Evolutionary conservation across 2,888 invertebrate species (phyloP).

Genomic region (Amblyjoppa fuscipennis): DNA sequence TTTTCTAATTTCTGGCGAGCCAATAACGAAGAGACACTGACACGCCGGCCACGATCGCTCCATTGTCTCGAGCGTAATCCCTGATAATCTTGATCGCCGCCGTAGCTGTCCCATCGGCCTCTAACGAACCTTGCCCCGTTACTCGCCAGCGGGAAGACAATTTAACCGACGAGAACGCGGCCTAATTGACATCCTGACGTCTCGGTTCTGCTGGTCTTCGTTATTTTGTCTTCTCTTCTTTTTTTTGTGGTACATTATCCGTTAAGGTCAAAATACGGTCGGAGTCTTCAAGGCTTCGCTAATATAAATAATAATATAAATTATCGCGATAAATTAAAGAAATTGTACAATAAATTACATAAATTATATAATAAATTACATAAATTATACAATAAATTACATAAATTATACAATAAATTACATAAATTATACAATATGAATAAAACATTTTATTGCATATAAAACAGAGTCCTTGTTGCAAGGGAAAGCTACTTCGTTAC

Average conservation of each 20-base stretch:
- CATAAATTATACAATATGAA: too few species aligned
- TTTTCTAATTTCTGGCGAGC: neutral
- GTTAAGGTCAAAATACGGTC: slow-evolving; percentile 6
- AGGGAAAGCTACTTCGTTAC: too few species aligned
- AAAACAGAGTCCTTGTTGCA: too few species aligned
- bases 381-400: too few species aligned
- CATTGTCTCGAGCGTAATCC: slow-evolving; percentile 31
- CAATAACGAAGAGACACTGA: slow-evolving; percentile 13
- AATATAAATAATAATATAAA: too few species aligned
- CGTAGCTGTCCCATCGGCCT: neutral
- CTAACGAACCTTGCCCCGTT: slow-evolving; percentile 11
- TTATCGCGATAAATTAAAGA: too few species aligned
- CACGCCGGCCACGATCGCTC: slow-evolving; percentile 26
- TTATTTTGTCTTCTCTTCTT: neutral
- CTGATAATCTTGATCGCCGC: slow-evolving; percentile 28
- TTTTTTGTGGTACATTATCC: neutral
- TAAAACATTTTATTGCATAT: too few species aligned
- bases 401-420: too few species aligned
- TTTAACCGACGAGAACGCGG: slow-evolving; percentile 31
- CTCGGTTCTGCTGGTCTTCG: slow-evolving; percentile 30
- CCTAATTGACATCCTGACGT: slow-evolving; percentile 40
- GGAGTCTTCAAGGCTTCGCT: neutral
- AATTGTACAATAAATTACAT: too few species aligned
- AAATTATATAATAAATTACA: too few species aligned
- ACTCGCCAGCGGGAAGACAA: slow-evolving; percentile 4